phyloP scores from a whole-genome alignment of 2,888 invertebrate species.

The Lochmaea crataegi region DNA sequence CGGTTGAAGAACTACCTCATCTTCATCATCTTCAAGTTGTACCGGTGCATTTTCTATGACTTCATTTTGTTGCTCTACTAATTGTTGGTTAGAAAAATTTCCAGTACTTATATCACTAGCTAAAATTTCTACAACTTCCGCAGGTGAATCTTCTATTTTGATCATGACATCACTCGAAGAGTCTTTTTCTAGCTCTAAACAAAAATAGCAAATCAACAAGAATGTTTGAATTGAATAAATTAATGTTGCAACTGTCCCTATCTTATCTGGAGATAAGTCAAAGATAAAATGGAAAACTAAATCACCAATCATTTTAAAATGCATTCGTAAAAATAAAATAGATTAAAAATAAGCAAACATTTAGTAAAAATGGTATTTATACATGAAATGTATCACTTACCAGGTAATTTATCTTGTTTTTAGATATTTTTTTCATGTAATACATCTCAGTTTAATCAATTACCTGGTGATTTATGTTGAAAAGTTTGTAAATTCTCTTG shows the following conservation, averaged over 20 bases:
- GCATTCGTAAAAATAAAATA: too few relatives aligned
- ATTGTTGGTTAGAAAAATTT: not conserved
- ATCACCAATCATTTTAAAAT: not conserved
- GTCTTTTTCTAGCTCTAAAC: not conserved
- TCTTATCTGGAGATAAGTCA: not conserved
- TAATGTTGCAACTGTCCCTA: not conserved
- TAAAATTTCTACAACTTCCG: not conserved
- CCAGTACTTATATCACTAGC: not conserved
- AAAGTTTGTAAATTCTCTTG: not conserved
- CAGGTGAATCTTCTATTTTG: not conserved
- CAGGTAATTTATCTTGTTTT: too few relatives aligned
- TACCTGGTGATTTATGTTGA: not conserved
- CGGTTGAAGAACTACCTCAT: constrained; percentile 10
- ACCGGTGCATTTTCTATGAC: not conserved
- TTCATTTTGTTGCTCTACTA: not conserved
- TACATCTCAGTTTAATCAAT: not conserved
- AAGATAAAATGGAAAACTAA: not conserved
- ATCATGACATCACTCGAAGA: not conserved
- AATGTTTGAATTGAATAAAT: not conserved
- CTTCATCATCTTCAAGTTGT: not conserved
- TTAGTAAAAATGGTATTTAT: too few relatives aligned
- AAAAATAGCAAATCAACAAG: not conserved
- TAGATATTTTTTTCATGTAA: too few relatives aligned
- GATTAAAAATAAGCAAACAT: too few relatives aligned
- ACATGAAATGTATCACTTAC: too few relatives aligned